A percentile compares a stretch with the other conserved stretches of the same genome.
Evolutionary conservation across 2,797 vertebrate species (phyloP).

Genomic region (Pagetopsis macropterus): DNA sequence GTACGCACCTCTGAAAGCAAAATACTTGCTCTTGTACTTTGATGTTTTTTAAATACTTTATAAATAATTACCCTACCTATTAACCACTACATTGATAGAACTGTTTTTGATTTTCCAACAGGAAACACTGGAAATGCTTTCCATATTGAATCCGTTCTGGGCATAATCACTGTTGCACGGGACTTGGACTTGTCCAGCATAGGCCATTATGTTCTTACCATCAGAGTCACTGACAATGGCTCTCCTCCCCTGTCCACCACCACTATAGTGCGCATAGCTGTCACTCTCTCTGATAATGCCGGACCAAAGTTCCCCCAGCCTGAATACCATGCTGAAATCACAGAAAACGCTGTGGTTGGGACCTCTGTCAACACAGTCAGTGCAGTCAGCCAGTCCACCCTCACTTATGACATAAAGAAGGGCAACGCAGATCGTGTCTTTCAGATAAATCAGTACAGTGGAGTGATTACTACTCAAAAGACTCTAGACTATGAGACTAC

Average conservation of each 20-base stretch:
- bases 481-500: constrained; percentile 89
- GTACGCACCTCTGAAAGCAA: constrained; percentile 67
- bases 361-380: constrained; percentile 90
- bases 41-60: background rate
- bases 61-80: constrained; percentile 1
- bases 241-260: constrained; percentile 91
- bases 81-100: background rate
- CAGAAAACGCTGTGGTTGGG: constrained; percentile 89
- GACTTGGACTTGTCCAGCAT: constrained; percentile 91
- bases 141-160: constrained; percentile 92
- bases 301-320: constrained; percentile 92
- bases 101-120: constrained; percentile 74
- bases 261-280: constrained; percentile 89
- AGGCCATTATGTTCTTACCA: constrained; percentile 92
- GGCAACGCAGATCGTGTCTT: constrained; percentile 88
- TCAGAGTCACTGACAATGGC: constrained; percentile 92
- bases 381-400: constrained; percentile 92
- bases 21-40: background rate
- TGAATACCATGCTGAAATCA: constrained; percentile 93
- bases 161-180: constrained; percentile 91
- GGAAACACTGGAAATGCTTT: constrained; percentile 94
- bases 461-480: constrained; percentile 91
- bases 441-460: constrained; percentile 95
- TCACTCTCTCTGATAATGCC: constrained; percentile 94
- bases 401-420: constrained; percentile 92